phyloP scores from a whole-genome alignment of 2,888 invertebrate species.

The Drosophila emarginata region DNA sequence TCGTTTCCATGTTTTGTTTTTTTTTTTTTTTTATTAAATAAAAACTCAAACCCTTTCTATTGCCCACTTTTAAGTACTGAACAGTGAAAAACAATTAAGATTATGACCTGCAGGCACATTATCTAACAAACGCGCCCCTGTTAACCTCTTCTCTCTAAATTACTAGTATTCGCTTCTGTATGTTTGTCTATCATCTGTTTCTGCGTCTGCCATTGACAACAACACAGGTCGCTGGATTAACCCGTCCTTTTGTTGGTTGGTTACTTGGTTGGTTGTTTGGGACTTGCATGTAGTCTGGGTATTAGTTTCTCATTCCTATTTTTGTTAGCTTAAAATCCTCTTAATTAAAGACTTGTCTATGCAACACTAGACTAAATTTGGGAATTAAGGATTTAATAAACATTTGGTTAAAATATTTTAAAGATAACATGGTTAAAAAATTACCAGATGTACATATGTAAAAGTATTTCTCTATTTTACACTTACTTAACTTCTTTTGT shows the following conservation, averaged over 20 bases:
- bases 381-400: slow-evolving; percentile 21
- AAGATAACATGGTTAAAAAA: too few relatives aligned
- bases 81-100: slow-evolving; percentile 70
- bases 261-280: slow-evolving; percentile 2
- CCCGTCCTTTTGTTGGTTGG: slow-evolving; percentile 17
- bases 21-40: slow-evolving; percentile 4
- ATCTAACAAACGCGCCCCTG: slow-evolving; percentile 34
- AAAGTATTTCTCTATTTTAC: background rate
- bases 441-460: background rate
- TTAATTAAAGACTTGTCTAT: slow-evolving; percentile 56
- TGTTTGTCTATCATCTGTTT: slow-evolving; percentile 63
- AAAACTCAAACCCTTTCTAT: slow-evolving; percentile 49
- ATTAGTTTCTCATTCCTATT: slow-evolving; percentile 25
- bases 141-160: background rate
- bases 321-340: slow-evolving; percentile 43
- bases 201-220: slow-evolving; percentile 73
- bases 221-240: slow-evolving; percentile 43
- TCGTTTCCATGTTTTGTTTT: slow-evolving; percentile 10
- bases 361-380: slow-evolving; percentile 47
- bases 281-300: background rate
- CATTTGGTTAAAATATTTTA: background rate
- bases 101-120: slow-evolving; percentile 76
- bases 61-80: slow-evolving; percentile 46
- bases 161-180: slow-evolving; percentile 13
- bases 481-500: slow-evolving; percentile 2